Base-by-base conservation (phyloP, 2,797 vertebrate species). In the Enteromius paludinosus region DNA sequence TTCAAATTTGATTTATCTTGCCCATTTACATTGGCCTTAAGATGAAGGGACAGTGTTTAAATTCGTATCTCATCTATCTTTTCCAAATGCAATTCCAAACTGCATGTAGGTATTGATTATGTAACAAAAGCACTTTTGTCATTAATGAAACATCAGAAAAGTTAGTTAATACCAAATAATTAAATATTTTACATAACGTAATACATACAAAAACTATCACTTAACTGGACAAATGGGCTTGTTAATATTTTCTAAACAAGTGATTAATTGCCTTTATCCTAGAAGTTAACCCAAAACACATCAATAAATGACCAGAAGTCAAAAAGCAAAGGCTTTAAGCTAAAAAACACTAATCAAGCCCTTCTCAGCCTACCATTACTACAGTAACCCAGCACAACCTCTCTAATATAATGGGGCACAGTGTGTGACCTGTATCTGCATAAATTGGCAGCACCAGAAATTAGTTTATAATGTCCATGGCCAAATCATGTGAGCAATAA, bases 401-500 rank as follows among this genome's bases (percentile, higher is more conserved):
- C 28, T 61, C 14, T 1, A 64, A 86, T 87, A 91, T 89, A 92
- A 91, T 89, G 88, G 86, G 83, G 75, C 87, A 84, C 89, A 88
- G 89, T 92, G 90, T 92, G 82, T 87, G 90, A 92, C 92, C 90
- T 88, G 89, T 49, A 80, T 89, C 87, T 90, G 83, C 87, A 86
- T 81, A 83, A 86, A 84, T 89, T 90, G 90, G 88, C 86, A 83
- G 87, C 88, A 88, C 79, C 62, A 43, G 69, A 90, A 92, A 94
- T 94, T 91, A 92, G 88, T 89, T 86, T 89, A 91, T 87, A 89
- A 89, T 45, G 83, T 91, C 87, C 88, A 86, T 83, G 88, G 85
- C 85, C 83, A 88, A 88, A 87, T 93, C 90, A 93, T 91, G 92
- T 91, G 92, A 87, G 89, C 73, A 85, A 87, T 80, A 85, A 85